Evolutionary conservation across 92 coral and sea anemone species (phyloP).

Genomic region (Meandrina meandrites): DNA sequence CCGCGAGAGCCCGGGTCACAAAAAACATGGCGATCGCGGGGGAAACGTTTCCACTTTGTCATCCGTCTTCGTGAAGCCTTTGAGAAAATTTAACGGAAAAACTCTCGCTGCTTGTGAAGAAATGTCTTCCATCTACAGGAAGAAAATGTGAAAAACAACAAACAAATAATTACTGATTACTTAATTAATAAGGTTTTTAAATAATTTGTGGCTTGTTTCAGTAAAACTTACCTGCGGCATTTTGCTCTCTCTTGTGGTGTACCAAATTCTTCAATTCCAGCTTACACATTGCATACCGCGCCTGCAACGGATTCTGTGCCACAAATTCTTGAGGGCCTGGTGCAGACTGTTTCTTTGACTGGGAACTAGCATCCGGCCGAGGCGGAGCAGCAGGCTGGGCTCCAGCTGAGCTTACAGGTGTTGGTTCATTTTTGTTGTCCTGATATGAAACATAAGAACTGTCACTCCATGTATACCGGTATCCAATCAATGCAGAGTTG

Average conservation of each 20-base stretch:
- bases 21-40: too few relatives aligned
- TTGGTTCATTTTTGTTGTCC: conserved; percentile 36
- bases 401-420: conserved; percentile 7
- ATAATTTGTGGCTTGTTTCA: neutral
- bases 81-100: too few relatives aligned
- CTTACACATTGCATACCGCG: conserved; percentile 82
- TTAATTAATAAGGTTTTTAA: too few relatives aligned
- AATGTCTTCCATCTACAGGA: too few relatives aligned
- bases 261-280: conserved; percentile 81
- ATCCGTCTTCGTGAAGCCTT: too few relatives aligned
- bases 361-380: conserved; percentile 28
- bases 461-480: neutral
- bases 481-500: neutral
- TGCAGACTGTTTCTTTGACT: conserved; percentile 45
- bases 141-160: too few relatives aligned
- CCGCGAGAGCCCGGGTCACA: too few relatives aligned
- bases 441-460: neutral
- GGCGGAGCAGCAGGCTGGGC: conserved; percentile 23
- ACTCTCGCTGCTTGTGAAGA: too few relatives aligned
- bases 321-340: conserved; percentile 50
- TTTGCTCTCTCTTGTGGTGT: conserved; percentile 88
- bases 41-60: too few relatives aligned
- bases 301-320: conserved; percentile 65
- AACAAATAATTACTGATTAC: too few relatives aligned
- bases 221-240: conserved; percentile 72